These are phyloP conservation scores for Arvicanthis niloticus DNA, from an alignment of 2,113 vertebrate species.

Conservation along the genomic window DNA sequence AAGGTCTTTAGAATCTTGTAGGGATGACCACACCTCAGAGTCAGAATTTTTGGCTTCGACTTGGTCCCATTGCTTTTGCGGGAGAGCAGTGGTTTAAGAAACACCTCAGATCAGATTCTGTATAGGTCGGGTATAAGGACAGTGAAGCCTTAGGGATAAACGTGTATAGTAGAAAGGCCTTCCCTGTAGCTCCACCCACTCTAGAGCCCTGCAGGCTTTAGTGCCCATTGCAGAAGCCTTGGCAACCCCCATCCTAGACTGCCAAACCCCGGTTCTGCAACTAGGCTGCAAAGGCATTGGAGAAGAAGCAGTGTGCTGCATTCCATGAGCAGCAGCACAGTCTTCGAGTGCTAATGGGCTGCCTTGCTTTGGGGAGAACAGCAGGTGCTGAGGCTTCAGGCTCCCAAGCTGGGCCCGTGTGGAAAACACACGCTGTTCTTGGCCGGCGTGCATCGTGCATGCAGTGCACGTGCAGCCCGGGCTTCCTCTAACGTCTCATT, in stretches of 20 bases:
- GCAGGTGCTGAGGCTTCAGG: neutral
- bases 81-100: neutral
- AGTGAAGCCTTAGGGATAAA: neutral
- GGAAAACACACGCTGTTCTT: neutral
- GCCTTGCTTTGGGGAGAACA: conserved; percentile 37
- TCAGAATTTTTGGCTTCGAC: neutral
- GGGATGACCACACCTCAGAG: neutral
- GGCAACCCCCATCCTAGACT: neutral
- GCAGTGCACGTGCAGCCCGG: neutral
- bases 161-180: neutral
- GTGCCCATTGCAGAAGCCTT: neutral
- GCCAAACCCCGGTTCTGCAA: neutral
- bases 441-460: neutral
- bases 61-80: neutral
- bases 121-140: neutral
- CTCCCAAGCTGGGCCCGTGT: neutral
- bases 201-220: neutral
- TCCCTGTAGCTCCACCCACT: neutral
- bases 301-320: neutral
- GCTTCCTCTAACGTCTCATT: conserved; percentile 71
- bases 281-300: neutral
- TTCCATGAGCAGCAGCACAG: neutral
- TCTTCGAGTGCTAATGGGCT: conserved; percentile 28
- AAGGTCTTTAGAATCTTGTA: neutral
- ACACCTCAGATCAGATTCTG: neutral